Conservation (phyloP, 1,140 invertebrate genomes). For the Pachypsylla venusta region DNA sequence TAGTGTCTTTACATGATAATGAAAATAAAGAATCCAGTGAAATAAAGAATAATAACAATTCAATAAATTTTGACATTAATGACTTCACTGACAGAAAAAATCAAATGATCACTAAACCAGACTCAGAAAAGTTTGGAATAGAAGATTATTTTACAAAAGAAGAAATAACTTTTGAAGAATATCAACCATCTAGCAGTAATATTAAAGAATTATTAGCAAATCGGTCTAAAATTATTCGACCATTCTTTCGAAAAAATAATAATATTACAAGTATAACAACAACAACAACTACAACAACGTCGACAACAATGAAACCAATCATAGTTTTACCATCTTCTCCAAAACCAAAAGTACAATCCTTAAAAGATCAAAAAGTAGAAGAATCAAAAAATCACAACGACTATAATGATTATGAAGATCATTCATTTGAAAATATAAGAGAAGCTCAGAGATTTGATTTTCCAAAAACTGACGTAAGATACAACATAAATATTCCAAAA, state of each 20-base stretch:
- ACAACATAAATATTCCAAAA: not conserved
- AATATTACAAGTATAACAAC: not conserved
- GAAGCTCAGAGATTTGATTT: not conserved
- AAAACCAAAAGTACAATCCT: not conserved
- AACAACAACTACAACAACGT: not conserved
- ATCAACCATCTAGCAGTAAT: conserved; percentile 1
- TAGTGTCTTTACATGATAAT: too few species aligned
- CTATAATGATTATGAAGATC: conserved; percentile 5
- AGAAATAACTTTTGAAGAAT: too few species aligned
- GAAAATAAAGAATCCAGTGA: too few species aligned
- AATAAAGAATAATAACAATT: too few species aligned
- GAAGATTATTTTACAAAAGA: too few species aligned
- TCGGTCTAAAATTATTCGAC: conserved; percentile 6
- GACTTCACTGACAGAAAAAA: too few species aligned
- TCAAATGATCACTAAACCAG: too few species aligned
- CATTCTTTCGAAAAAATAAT: conserved; percentile 1
- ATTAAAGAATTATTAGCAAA: not conserved
- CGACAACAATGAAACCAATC: conserved; percentile 2
- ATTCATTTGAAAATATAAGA: conserved; percentile 2
- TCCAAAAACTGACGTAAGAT: not conserved
- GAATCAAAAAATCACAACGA: conserved; percentile 3
- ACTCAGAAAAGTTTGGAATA: too few species aligned
- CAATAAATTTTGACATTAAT: too few species aligned
- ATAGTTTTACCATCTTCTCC: not conserved
- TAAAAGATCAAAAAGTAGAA: conserved; percentile 5